Evolutionary conservation across 92 coral and sea anemone genomes (phyloP).

Genomic region (Epizoanthus rinbou): DNA sequence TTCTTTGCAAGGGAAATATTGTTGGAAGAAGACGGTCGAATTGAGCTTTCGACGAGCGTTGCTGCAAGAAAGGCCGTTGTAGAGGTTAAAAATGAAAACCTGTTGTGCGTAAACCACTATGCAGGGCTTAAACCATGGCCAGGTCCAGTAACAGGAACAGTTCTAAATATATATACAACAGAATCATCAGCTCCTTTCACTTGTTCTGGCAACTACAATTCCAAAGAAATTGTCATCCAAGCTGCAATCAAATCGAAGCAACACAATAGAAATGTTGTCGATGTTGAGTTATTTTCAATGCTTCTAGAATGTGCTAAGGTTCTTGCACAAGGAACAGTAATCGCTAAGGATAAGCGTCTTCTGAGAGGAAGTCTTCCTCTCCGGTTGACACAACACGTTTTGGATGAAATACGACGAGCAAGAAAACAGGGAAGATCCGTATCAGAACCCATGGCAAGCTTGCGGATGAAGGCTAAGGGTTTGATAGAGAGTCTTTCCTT

Average conservation of each 20-base stretch:
- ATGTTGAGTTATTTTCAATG: conserved; percentile 29
- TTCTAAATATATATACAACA: conserved; percentile 46
- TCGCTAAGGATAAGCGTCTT: conserved; percentile 28
- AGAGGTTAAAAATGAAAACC: conserved; percentile 36
- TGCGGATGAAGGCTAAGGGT: conserved; percentile 39
- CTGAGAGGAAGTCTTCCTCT: conserved; percentile 58
- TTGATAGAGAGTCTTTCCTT: conserved; percentile 32
- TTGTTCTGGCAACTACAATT: conserved; percentile 54
- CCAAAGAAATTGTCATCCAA: conserved; percentile 40
- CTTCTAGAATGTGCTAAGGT: conserved; percentile 48
- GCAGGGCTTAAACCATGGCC: conserved; percentile 28
- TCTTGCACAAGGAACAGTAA: conserved; percentile 39
- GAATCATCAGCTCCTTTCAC: conserved; percentile 44
- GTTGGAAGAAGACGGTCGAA: conserved; percentile 43
- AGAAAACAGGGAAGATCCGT: neutral
- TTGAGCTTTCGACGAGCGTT: conserved; percentile 28
- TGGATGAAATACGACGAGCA: conserved; percentile 45
- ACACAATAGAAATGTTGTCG: conserved; percentile 26
- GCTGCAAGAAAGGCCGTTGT: conserved; percentile 34
- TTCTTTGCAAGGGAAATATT: conserved; percentile 42
- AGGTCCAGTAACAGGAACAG: conserved; percentile 26
- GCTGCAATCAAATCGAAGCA: conserved; percentile 47
- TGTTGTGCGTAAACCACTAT: conserved; percentile 42
- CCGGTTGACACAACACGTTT: conserved; percentile 35
- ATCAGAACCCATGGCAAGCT: conserved; percentile 2